A percentile compares a stretch with the other conserved stretches of the same genome.
phyloP scores from a whole-genome alignment of 1,140 invertebrate genomes.

The Euglossa dilemma region DNA sequence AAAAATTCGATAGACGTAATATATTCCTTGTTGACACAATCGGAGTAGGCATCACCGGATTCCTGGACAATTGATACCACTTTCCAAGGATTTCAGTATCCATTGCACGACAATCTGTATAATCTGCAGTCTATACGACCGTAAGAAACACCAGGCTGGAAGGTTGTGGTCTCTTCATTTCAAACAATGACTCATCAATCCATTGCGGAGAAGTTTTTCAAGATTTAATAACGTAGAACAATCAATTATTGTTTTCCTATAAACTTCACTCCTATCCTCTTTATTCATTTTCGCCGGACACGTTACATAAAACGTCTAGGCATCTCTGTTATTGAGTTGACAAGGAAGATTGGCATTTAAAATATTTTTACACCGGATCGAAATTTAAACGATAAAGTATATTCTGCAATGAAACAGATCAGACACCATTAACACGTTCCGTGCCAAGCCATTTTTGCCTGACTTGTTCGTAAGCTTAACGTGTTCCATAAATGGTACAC shows the following conservation, averaged over 20 bases:
- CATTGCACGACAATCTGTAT: slow-evolving; percentile 29
- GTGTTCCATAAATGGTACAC: no score
- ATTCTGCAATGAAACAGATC: neutral
- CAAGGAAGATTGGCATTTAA: no score
- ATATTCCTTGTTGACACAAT: slow-evolving; percentile 27
- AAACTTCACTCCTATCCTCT: no score
- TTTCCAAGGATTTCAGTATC: slow-evolving; percentile 49
- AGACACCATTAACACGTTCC: no score
- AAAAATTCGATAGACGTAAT: neutral
- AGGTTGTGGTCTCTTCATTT: slow-evolving; percentile 47
- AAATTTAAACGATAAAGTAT: neutral
- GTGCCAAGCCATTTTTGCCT: no score
- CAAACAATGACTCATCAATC: slow-evolving; percentile 32
- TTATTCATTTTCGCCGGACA: no score
- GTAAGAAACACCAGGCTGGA: slow-evolving; percentile 37
- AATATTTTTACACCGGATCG: neutral
- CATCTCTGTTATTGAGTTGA: no score
- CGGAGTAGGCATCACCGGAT: slow-evolving; percentile 9
- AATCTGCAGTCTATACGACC: neutral
- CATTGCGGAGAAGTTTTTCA: neutral
- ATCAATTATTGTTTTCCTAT: no score
- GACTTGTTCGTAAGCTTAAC: no score
- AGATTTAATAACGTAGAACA: neutral
- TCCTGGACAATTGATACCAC: slow-evolving; percentile 28
- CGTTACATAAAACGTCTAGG: no score